A percentile compares a stretch with the other conserved stretches of the same genome.
Evolutionary conservation across 2,113 vertebrate species (phyloP).

Genomic region (Neomonachus schauinslandi): DNA sequence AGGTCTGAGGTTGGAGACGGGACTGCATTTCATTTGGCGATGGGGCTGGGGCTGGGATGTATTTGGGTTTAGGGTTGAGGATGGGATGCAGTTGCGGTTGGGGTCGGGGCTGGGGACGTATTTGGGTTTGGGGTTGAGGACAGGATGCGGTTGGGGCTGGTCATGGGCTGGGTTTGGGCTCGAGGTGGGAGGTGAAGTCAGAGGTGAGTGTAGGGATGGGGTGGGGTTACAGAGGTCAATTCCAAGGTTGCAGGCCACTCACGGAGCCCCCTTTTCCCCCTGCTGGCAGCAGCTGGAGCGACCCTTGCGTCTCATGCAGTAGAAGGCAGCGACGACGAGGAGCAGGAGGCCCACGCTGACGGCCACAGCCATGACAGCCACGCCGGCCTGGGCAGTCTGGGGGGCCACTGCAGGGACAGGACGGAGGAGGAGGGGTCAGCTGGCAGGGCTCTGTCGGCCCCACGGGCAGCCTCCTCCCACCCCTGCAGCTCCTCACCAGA

Average conservation of each 20-base stretch:
- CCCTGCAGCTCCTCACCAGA: neutral
- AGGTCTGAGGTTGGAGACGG: neutral
- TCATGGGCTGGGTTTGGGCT: too few species aligned
- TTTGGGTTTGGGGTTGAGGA: neutral
- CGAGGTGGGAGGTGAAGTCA: neutral
- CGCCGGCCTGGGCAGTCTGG: constrained; percentile 87
- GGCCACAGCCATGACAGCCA: constrained; percentile 92
- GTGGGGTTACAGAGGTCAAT: neutral
- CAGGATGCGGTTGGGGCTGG: neutral
- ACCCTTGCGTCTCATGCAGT: constrained; percentile 91
- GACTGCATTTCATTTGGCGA: neutral
- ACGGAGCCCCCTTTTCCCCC: constrained; percentile 89
- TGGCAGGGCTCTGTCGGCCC: fast-evolving
- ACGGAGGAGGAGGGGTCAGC: neutral
- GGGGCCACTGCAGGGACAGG: constrained; percentile 80
- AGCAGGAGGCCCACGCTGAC: constrained; percentile 93
- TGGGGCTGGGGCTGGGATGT: neutral
- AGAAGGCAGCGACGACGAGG: constrained; percentile 90
- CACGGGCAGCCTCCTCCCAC: fast-evolving
- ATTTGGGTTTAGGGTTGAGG: too few species aligned
- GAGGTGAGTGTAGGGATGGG: neutral
- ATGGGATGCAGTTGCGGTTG: too few species aligned
- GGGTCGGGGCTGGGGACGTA: neutral
- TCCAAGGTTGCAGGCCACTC: constrained; percentile 80
- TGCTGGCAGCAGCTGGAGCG: constrained; percentile 88